Evolutionary conservation across 2,113 vertebrate species (phyloP).

Genomic region (Dicerorhinus sumatrensis): DNA sequence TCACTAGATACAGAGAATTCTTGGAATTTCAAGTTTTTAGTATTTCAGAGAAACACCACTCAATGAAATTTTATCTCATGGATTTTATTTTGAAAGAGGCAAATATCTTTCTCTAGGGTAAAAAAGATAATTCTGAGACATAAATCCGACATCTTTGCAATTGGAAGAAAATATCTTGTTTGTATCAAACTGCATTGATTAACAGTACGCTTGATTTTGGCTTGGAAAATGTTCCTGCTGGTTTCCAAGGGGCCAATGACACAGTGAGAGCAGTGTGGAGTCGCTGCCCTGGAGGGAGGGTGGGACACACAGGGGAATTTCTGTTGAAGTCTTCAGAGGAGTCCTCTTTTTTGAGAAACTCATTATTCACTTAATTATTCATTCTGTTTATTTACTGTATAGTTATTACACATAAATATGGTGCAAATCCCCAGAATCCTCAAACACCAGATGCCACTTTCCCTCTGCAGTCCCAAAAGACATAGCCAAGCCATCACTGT

Average conservation of each 20-base stretch:
- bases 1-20: conserved; percentile 1
- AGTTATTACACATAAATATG: conserved; percentile 88
- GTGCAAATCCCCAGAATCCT: conserved; percentile 88
- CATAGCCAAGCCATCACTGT: conserved; percentile 84
- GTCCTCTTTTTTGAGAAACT: conserved; percentile 82
- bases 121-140: conserved; percentile 45
- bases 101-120: conserved; percentile 2
- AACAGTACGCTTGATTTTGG: conserved; percentile 48
- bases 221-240: conserved; percentile 60
- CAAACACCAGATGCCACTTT: conserved; percentile 89
- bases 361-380: conserved; percentile 89
- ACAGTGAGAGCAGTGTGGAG: neutral
- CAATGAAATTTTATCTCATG: neutral
- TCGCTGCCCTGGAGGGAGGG: neutral
- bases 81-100: conserved; percentile 66
- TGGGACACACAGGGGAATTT: neutral
- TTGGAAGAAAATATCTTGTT: conserved; percentile 56
- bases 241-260: neutral
- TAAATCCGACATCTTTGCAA: conserved; percentile 18
- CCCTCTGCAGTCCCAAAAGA: conserved; percentile 85
- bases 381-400: conserved; percentile 90
- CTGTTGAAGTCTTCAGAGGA: conserved; percentile 70
- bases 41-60: conserved; percentile 24
- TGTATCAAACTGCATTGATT: neutral
- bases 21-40: conserved; percentile 56